Base-by-base conservation (phyloP, 1,140 invertebrate species). In the Coptotermes formosanus region DNA sequence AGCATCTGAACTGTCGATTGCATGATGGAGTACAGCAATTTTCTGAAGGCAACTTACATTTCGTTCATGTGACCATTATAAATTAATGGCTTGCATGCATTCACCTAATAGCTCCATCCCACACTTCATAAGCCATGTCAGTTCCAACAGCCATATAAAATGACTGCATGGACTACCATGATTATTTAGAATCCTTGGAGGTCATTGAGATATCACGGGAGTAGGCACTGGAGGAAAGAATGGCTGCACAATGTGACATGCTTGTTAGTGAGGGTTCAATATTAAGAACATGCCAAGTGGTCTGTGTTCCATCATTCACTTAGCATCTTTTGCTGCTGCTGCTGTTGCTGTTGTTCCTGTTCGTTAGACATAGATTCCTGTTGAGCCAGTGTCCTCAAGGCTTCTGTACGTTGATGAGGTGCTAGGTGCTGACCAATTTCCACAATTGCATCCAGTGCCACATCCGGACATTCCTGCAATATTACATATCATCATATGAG, bases 341-440 rank as follows among this genome's bases (percentile, higher is more conserved):
- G 43, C 25, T 30, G 43, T 12, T 43, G 83, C 21, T 82, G 38
- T 16, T 45, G 83, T n/a, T 48, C 30, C 30, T 83, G 38, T 14
- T 45, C 25, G 0, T 48, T n/a, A 2, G 45, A 52, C 16, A 84
- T 52, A 25, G 83, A 30, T 86, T 95, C 94, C 86, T 95, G 88
- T 86, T 95, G 96, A 11, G 95, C 93, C 23, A 98, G 91, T 69
- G 95, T 95, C 87, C 94, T 92, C 81, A 96, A 92, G 6, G 97
- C 92, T 89, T 97, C 96, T 45, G 94, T 92, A 55, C 96, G 93
- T 90, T 97, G 96, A 19, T 93, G 91, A 9, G 95, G 92, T 84
- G 94, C 94, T 89, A 98, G 92, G 88, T 94, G 93, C 87, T 97
- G 94, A 19, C 95, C 94, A 85, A 97, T 94, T 89, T 96, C 95